Base-by-base conservation (phyloP, 2,888 invertebrate genomes). In the Bombylius discolor region DNA sequence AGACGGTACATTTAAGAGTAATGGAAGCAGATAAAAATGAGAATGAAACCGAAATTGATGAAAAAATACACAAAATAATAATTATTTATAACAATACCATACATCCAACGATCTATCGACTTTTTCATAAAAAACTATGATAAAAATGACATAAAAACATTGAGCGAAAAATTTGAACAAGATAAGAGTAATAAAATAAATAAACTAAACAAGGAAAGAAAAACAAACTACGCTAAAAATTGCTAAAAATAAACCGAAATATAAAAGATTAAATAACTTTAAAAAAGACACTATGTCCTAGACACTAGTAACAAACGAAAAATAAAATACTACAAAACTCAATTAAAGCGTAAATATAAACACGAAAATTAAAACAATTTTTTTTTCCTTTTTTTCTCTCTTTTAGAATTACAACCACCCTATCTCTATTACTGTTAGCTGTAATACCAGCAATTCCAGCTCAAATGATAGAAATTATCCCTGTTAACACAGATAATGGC, bases 191-290 rank as follows among this genome's bases (percentile, higher is more conserved):
- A 47, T 14, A 23, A 2, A 23, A 14, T 23, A 47, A 47, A 13
- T n/a, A 47, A 47, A 36, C 9, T 36, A 36, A 36, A 36, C 9
- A 36, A 36, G 9, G 9, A 36, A 8, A 36, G 36, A 9, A 14
- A 47, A n/a, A 14, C 5, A 47, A 14, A 23, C 11, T 14, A 14
- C 9, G 6, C 13, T 6, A 51, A 1, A 48, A 34, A 48, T 56
- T 42, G 8, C 14, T n/a, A 56, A 55, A 33, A 48, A 52, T 44
- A 52, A 42, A 13, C 44, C 44, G 8, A 56, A 52, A 45, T 52
- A 52, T 14, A 56, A 56, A 42, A 49, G 9, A 42, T 52, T 56
- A 9, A 33, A 44, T 9, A 48, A 52, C 51, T 52, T 36, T 52
- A n/a, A 48, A 36, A 6, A 13, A 32, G 36, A 52, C 14, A 48